Evolutionary conservation across 2,113 vertebrate species (phyloP), one percentile per base, ranked within the genome.

Genomic region (Gadus chalcogrammus): DNA sequence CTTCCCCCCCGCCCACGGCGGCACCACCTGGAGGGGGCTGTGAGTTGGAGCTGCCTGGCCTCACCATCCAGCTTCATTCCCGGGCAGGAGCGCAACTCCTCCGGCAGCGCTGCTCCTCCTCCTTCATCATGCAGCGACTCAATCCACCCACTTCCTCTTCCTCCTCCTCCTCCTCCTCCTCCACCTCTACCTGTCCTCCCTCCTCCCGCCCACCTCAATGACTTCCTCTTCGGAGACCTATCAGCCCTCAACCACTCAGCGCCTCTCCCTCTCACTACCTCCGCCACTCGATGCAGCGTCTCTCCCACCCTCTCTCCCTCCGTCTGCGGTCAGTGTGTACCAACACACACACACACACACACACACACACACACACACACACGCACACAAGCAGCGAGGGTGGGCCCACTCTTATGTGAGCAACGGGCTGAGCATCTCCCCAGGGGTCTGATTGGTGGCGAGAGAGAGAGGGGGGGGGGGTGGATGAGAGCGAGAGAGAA

Each of bases 41-140:
- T 48, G 42, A 48, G 42, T 9, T 13, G 42, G 42, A 48, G 89
- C 88, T 93, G 82, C 91, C 86, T 86, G 89, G 84, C 86, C 91
- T 93, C 85, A 93, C 92, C 91, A 94, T 94, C 89, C 93, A 91
- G 88, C 92, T 90, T 92, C 93, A 89, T 90, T 93, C 90, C 92
- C 77, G 48, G 82, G 86, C 82, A 83, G 75, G 84, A 81, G 83
- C 8, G 85, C 72, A 70, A 85, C 82, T 87, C 83, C 84, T 48
- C 42, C 42, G 42, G 42, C 84, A 78, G 76, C 83, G 79, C 75
- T 82, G 88, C 86, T 82, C 87, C 90, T 86, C 89, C 90, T 89
- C 82, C 69, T 20, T 69, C 67, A 70, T 38, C 80, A 62, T 63
- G 59, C 20, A 16, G 0, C 69, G 67, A 66, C 65, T 75, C 31